Base-by-base conservation (phyloP, 2,888 invertebrate species). In the Hedychridium roseum region DNA sequence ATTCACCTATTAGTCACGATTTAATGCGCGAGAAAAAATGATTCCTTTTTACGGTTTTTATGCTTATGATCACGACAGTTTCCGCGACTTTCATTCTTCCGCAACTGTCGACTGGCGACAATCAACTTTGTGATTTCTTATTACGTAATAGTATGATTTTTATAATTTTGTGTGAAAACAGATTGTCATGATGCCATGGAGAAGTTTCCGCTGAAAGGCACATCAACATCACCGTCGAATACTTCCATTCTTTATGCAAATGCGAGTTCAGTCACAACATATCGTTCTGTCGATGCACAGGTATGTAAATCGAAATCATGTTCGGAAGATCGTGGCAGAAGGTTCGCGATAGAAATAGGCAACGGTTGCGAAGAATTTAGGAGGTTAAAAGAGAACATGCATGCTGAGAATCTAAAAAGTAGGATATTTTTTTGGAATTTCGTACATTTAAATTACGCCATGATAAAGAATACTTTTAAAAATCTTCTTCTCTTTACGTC, bases 151-250 rank as follows among this genome's bases (percentile, higher is more conserved):
- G n/a, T n/a, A n/a, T 23, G 23, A 6, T 37, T 26, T 16, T 16
- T 42, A 32, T 17, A 18, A 14, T 36, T 11, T 5, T 30, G 17
- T 15, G 20, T 23, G 30, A 35, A 16, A 37, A 46, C 58, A 73
- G 76, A 73, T 72, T 61, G 63, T 61, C 63, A 68, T 60, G 57
- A 76, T 79, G 69, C 75, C 70, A 88, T 88, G 88, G 88, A 88
- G 85, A 88, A 86, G 80, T 87, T 84, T 81, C 88, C 88, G 76
- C 80, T 88, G 75, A 88, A 85, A 80, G 84, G 85, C 61, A 76
- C 76, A 52, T 60, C 68, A 51, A 54, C 70, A 45, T 63, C 72
- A 50, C 60, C 70, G 26, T 38, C 30, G 9, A 60, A 46, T 50
- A 66, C 68, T 54, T 64, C 73, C 56, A 68, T 66, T 46, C 60